Base-by-base conservation (phyloP, 2,113 vertebrate species). In the Tylochromis polylepis region DNA sequence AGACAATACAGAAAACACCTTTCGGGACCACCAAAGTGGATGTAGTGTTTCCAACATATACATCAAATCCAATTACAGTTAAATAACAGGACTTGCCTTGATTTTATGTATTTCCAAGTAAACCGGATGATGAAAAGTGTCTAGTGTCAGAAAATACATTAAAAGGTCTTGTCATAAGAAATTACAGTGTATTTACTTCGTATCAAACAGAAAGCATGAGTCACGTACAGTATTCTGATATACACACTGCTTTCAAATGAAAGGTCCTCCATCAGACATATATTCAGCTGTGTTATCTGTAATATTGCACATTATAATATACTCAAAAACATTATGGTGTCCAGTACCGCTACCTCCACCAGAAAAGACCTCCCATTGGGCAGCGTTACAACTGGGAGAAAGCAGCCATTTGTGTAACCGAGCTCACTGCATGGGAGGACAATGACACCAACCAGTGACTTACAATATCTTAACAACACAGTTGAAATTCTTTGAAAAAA, bases 301-400 rank as follows among this genome's bases (percentile, higher is more conserved):
- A 93, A 91, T 96, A 96, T 96, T 95, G 94, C 94, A 96, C 95
- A 93, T 91, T 85, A 88, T 87, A 57, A 82, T 58, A 31, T 15
- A 90, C 70, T 79, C 83, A 77, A 67, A 0, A 41, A 93, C 59
- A 80, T 31, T 85, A 56, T 83, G 79, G 70, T 88, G 82, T 79
- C 34, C 11, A 88, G 85, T 85, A 89, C 83, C 14, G 7, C 57
- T 56, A 77, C 79, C 67, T 85, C 86, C 90, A 85, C 53, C 53
- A 78, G 80, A 88, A 87, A 89, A 91, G 70, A 78, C 83, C 91
- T 90, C 88, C 85, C 80, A 62, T 49, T 62, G 78, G 82, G 85
- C 59, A 88, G 65, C 84, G 29, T 83, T 85, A 84, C 31, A 18
- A 83, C 59, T 79, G 58, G 80, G 41, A 81, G 58, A 80, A 82